phyloP scores from a whole-genome alignment of 2,113 vertebrate genomes.

The Micronycteris hirsuta region DNA sequence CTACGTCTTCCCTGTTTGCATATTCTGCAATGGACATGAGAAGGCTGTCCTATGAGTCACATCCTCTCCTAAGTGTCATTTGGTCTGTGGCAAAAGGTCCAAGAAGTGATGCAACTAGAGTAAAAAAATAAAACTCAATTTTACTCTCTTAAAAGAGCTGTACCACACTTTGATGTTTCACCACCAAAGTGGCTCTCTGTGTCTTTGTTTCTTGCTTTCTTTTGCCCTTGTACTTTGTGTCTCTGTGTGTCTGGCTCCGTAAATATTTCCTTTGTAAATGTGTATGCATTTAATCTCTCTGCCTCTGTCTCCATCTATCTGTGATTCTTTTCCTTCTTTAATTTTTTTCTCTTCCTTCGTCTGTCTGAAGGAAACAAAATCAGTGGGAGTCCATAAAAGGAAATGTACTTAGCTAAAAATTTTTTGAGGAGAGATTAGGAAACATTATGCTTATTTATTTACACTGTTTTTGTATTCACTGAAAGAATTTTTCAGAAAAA shows the following conservation, averaged over 20 bases:
- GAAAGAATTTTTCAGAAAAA: neutral
- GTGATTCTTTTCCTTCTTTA: neutral
- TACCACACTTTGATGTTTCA: neutral
- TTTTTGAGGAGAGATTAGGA: neutral
- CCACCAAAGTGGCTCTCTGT: neutral
- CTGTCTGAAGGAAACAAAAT: neutral
- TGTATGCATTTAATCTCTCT: neutral
- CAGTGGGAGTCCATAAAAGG: neutral
- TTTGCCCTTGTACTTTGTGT: neutral
- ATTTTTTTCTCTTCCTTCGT: neutral
- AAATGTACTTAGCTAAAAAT: neutral
- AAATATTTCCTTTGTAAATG: neutral
- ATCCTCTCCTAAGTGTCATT: constrained; percentile 16
- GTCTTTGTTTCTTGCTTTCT: neutral
- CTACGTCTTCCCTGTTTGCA: neutral
- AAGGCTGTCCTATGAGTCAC: neutral
- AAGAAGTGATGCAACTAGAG: constrained; percentile 1
- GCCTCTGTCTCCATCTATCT: neutral
- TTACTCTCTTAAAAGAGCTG: neutral
- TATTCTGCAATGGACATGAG: neutral
- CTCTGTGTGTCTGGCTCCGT: neutral
- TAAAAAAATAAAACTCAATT: constrained; percentile 15
- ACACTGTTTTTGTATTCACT: neutral
- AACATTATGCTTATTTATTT: neutral
- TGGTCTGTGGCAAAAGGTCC: neutral